Percentiles rank a stretch among this genome's conserved stretches.
phyloP scores from a whole-genome alignment of 2,113 vertebrate genomes.

The Morone chrysops region DNA sequence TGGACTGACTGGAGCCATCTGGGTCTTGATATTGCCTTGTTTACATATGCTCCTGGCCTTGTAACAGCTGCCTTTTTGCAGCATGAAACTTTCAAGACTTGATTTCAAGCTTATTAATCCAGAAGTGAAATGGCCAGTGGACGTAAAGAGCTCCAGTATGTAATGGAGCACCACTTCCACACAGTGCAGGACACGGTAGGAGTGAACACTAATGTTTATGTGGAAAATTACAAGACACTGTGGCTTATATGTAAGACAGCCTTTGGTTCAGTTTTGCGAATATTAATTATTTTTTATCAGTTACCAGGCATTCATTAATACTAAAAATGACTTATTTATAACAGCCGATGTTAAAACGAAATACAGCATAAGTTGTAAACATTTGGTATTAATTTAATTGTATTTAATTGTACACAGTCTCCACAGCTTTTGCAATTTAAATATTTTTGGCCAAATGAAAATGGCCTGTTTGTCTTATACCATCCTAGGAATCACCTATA shows the following conservation, averaged over 20 bases:
- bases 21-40: constrained; percentile 69
- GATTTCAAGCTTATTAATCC: constrained; percentile 63
- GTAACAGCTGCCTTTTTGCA: constrained; percentile 70
- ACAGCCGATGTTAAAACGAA: constrained; percentile 30
- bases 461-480: constrained; percentile 21
- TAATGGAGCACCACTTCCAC: constrained; percentile 36
- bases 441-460: constrained; percentile 28
- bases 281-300: constrained; percentile 37
- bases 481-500: constrained; percentile 11
- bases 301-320: constrained; percentile 42
- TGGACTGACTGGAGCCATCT: constrained; percentile 57
- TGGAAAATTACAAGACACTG: constrained; percentile 37
- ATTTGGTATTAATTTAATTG: constrained; percentile 51
- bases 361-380: constrained; percentile 31
- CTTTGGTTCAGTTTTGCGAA: constrained; percentile 47
- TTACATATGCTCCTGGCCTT: constrained; percentile 68
- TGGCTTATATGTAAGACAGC: background rate
- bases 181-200: constrained; percentile 29
- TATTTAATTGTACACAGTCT: constrained; percentile 6
- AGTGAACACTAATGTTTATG: constrained; percentile 13
- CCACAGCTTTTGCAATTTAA: background rate
- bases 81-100: constrained; percentile 58
- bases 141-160: constrained; percentile 19
- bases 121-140: constrained; percentile 40
- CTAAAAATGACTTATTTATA: constrained; percentile 64